Base-by-base conservation (phyloP, 2,113 vertebrate genomes). In the Hippocampus mohnikei region DNA sequence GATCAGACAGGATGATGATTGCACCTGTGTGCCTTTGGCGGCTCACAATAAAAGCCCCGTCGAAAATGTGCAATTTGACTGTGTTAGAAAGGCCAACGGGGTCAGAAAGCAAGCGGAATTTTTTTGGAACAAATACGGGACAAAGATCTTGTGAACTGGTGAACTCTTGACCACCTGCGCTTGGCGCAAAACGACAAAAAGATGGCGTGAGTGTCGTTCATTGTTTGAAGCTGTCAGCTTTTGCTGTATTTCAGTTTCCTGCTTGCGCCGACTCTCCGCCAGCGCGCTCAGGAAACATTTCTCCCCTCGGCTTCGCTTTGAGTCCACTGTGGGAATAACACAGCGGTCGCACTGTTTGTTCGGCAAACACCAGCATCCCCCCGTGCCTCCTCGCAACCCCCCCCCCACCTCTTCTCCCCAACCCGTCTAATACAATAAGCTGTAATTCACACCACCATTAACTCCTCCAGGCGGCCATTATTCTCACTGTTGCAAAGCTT, bases 391-490 rank as follows among this genome's bases (percentile, higher is more conserved):
- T 12, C 56, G 9, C 5, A 21, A n/a, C 52, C 21, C 18, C 52
- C 50, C 56, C 27, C 25, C 56, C 42, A 2, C 42, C 42, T 44
- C 42, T 5, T 33, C 23, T 15, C 87, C 83, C 76, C 71, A 63
- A 71, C 64, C 76, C 73, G 67, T 81, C 82, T 88, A 86, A 90
- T 81, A 89, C 87, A 88, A 91, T 92, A 88, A 89, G 86, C 82
- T 87, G 85, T 88, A 85, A 89, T 91, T 90, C 83, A 92, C 85
- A 84, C 88, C 62, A 53, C 80, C 79, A 86, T 88, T 89, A 88
- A 80, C 83, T 83, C 84, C 79, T 60, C 58, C 58, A 89, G 83
- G 85, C 64, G 80, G 60, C 80, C 77, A 83, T 90, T 89, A 80
- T 90, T 60, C 58, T 60, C 58, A 33, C 27, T 60, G 58, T 60